phyloP scores from a whole-genome alignment of 2,113 vertebrate genomes.

The Taurulus bubalis region DNA sequence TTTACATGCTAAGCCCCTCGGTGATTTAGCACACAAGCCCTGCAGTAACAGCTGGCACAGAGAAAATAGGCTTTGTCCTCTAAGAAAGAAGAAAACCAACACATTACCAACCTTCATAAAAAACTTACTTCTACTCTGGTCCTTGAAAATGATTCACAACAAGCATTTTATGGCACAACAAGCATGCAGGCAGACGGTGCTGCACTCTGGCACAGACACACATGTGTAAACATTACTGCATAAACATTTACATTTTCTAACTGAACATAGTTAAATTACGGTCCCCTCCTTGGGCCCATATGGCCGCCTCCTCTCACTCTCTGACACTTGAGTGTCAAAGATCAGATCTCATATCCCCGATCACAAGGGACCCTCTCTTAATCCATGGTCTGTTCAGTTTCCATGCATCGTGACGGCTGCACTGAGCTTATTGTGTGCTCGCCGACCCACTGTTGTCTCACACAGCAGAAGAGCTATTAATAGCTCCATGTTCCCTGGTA shows the following conservation, averaged over 20 bases:
- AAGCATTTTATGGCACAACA: slow-evolving; percentile 5
- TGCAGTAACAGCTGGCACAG: slow-evolving; percentile 56
- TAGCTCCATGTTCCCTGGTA: slow-evolving; percentile 67
- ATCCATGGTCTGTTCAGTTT: slow-evolving; percentile 62
- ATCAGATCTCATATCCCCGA: slow-evolving; percentile 60
- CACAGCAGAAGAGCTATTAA: slow-evolving; percentile 69
- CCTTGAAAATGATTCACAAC: slow-evolving; percentile 21
- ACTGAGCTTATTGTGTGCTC: slow-evolving; percentile 61
- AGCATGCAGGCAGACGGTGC: not conserved
- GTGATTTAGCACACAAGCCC: slow-evolving; percentile 41
- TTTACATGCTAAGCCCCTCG: slow-evolving; percentile 53
- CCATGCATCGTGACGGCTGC: slow-evolving; percentile 48
- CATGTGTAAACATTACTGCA: slow-evolving; percentile 46
- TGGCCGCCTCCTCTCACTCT: slow-evolving; percentile 33
- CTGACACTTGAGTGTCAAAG: slow-evolving; percentile 45
- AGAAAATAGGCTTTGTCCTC: slow-evolving; percentile 27
- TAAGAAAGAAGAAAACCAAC: slow-evolving; percentile 12
- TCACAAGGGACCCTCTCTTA: slow-evolving; percentile 63
- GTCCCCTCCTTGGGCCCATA: slow-evolving; percentile 41
- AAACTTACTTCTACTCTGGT: slow-evolving; percentile 19
- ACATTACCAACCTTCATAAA: not conserved
- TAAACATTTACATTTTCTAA: slow-evolving; percentile 67
- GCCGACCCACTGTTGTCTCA: slow-evolving; percentile 65
- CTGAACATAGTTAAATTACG: slow-evolving; percentile 42
- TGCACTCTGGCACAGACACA: slow-evolving; percentile 19